phyloP scores from a whole-genome alignment of 2,113 vertebrate genomes.

The Hyla sarda region DNA sequence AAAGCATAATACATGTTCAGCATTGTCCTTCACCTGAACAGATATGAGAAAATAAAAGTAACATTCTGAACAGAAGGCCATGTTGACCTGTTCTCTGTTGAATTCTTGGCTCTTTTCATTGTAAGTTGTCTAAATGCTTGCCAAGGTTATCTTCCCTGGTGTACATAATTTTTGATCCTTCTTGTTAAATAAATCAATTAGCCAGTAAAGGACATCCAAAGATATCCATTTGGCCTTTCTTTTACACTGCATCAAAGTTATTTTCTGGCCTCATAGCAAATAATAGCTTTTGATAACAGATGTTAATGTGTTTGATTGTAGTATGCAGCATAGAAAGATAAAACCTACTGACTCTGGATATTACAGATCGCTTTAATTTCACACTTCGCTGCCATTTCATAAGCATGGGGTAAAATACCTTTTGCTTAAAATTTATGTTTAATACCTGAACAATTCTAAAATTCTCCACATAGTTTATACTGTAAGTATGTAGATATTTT shows the following conservation, averaged over 20 bases:
- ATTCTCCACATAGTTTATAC: background rate
- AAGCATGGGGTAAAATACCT: slow-evolving; percentile 64
- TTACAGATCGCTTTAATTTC: slow-evolving; percentile 69
- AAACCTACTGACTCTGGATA: slow-evolving; percentile 66
- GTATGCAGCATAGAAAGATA: slow-evolving; percentile 68
- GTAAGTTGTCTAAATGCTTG: slow-evolving; percentile 48
- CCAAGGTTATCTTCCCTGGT: slow-evolving; percentile 62
- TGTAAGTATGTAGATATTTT: background rate
- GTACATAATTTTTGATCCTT: slow-evolving; percentile 63
- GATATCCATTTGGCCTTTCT: slow-evolving; percentile 64
- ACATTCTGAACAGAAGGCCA: background rate
- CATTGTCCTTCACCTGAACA: background rate
- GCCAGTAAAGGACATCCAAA: slow-evolving; percentile 63
- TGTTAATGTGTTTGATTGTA: slow-evolving; percentile 66
- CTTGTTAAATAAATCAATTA: slow-evolving; percentile 63
- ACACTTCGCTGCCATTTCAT: slow-evolving; percentile 66
- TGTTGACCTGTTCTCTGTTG: background rate
- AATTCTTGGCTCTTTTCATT: slow-evolving; percentile 9
- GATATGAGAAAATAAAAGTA: background rate
- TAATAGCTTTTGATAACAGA: slow-evolving; percentile 68
- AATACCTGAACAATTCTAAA: slow-evolving; percentile 64
- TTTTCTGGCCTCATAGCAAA: slow-evolving; percentile 63
- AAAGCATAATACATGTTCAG: background rate
- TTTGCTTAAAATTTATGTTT: slow-evolving; percentile 66
- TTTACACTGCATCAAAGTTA: slow-evolving; percentile 66